These are phyloP conservation scores for Paracanthobrama guichenoti DNA, from an alignment of 2,113 vertebrate genomes.

Conservation along the genomic window DNA sequence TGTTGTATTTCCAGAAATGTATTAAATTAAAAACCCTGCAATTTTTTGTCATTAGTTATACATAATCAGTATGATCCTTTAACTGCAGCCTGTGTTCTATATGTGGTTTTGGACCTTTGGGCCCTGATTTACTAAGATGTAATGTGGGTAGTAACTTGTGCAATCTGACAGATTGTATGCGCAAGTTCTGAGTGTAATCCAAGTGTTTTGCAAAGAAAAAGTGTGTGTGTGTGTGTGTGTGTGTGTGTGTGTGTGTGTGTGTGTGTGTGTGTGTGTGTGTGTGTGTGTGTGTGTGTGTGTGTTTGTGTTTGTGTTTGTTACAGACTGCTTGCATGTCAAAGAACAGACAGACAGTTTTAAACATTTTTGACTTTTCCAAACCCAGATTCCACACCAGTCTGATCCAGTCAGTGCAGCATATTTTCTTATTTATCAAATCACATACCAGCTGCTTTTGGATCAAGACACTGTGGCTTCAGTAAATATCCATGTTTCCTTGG, in stretches of 20 bases:
- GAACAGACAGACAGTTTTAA: background rate
- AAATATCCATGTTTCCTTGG: conserved; percentile 29
- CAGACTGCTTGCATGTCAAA: background rate
- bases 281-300: background rate
- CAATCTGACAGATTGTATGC: background rate
- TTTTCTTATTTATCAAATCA: conserved; percentile 16
- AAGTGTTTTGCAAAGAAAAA: background rate
- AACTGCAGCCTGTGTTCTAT: background rate
- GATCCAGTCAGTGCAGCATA: conserved; percentile 27
- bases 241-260: background rate
- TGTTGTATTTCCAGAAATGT: background rate
- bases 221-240: background rate
- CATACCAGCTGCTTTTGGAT: conserved; percentile 1
- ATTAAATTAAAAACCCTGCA: background rate
- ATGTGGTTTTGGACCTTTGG: background rate
- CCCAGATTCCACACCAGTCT: conserved; percentile 37
- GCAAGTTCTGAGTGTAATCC: background rate
- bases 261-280: background rate
- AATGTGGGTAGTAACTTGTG: background rate
- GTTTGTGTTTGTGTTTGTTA: background rate
- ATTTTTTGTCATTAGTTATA: background rate
- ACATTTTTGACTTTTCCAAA: background rate
- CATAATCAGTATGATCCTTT: background rate
- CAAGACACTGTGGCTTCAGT: conserved; percentile 2
- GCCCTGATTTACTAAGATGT: background rate